Conservation (phyloP, 2,113 vertebrate species). For the Nycticorax nycticorax region DNA sequence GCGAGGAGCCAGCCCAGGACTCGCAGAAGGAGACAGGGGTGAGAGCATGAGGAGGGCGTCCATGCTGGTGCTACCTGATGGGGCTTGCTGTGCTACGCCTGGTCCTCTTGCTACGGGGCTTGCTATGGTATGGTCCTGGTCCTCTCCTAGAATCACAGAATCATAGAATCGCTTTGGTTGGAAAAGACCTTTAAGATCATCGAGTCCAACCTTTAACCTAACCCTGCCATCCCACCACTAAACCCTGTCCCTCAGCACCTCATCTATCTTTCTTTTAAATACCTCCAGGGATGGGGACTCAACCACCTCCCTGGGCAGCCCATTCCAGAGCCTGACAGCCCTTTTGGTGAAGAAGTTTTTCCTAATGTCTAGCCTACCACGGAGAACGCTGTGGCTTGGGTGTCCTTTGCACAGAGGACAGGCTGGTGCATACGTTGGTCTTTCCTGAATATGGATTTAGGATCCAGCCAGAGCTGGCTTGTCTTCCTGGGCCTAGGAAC, state of each 20-base stretch:
- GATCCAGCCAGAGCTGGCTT: background rate
- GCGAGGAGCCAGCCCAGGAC: background rate
- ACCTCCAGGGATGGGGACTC: too few species aligned
- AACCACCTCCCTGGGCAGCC: too few species aligned
- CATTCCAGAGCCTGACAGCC: too few species aligned
- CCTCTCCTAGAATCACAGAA: background rate
- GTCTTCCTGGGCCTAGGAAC: background rate
- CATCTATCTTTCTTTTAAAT: too few species aligned
- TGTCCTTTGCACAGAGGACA: background rate
- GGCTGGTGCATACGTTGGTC: rapidly evolving
- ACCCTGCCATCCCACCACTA: too few species aligned
- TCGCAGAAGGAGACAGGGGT: background rate
- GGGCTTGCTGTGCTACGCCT: background rate
- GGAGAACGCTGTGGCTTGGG: background rate
- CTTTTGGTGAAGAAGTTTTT: too few species aligned
- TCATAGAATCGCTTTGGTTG: too few species aligned
- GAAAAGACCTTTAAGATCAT: too few species aligned
- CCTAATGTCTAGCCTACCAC: too few species aligned
- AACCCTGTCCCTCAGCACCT: too few species aligned
- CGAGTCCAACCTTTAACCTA: too few species aligned
- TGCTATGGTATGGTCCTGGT: background rate
- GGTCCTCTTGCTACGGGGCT: background rate
- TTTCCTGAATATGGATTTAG: background rate
- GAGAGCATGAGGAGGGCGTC: background rate
- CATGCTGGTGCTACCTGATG: background rate